Evolutionary conservation across 2,888 invertebrate genomes (phyloP).

Genomic region (Dryadula phaetusa): DNA sequence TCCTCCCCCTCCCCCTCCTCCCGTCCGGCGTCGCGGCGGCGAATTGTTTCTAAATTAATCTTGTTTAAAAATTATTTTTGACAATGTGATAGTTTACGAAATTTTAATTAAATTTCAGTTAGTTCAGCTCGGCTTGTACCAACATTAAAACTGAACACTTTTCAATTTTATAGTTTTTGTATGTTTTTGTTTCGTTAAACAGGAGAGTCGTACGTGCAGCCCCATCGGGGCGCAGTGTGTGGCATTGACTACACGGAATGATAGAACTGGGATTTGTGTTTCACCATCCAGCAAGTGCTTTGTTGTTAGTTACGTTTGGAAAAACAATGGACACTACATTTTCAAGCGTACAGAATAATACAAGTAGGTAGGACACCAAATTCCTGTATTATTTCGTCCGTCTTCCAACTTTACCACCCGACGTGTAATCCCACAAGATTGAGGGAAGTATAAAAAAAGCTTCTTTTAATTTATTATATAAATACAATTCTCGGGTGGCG

Average conservation of each 20-base stretch:
- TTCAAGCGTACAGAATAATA: too few relatives aligned
- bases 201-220: too few relatives aligned
- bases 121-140: neutral
- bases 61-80: neutral
- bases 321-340: too few relatives aligned
- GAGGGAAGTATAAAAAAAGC: neutral
- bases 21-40: neutral
- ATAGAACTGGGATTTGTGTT: too few relatives aligned
- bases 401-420: neutral
- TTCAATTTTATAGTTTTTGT: neutral
- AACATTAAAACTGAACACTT: neutral
- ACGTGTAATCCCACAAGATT: neutral
- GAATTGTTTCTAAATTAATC: neutral
- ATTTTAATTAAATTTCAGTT: neutral
- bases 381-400: too few relatives aligned
- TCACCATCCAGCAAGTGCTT: too few relatives aligned
- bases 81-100: neutral
- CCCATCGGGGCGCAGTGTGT: too few relatives aligned
- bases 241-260: too few relatives aligned
- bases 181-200: neutral
- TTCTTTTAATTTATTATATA: slow-evolving; percentile 3
- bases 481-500: neutral
- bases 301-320: too few relatives aligned
- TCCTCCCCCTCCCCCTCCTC: too few relatives aligned
- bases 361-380: too few relatives aligned